These are phyloP conservation scores for Amphibalanus amphitrite DNA, from an alignment of 1,140 invertebrate genomes.

Conservation along the genomic window DNA sequence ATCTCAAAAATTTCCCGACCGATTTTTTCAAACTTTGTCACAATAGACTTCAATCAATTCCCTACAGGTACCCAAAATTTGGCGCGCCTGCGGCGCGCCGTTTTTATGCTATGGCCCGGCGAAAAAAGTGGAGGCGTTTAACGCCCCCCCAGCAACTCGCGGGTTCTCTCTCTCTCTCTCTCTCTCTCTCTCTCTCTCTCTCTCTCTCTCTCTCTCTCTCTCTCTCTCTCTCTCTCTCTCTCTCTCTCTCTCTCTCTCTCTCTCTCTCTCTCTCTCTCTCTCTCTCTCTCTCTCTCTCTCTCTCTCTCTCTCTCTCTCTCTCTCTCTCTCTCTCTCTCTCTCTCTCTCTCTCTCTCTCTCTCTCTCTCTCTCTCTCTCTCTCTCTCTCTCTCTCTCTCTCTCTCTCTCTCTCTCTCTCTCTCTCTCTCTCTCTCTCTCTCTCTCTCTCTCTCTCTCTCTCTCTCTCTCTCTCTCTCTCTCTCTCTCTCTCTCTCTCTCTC, in stretches of 20 bases:
- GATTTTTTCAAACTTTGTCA: no score
- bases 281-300: slow-evolving; percentile 5
- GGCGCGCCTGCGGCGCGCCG: no score
- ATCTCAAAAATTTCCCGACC: no score
- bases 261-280: neutral
- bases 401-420: slow-evolving; percentile 5
- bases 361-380: neutral
- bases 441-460: no score
- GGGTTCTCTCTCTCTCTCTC: no score
- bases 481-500: no score
- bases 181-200: slow-evolving; percentile 1
- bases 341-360: slow-evolving; percentile 1
- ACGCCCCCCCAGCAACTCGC: no score
- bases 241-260: slow-evolving; percentile 4
- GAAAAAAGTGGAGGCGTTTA: no score
- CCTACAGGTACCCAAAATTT: no score
- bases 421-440: neutral
- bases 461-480: no score
- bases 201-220: slow-evolving; percentile 3
- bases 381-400: neutral
- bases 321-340: neutral
- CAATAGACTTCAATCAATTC: no score
- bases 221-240: slow-evolving; percentile 1
- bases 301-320: slow-evolving; percentile 4
- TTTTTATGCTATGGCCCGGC: no score